Percentiles rank a stretch among this genome's conserved stretches.
Evolutionary conservation across 2,888 invertebrate species (phyloP).

Genomic region (Zaprionus lineosus): DNA sequence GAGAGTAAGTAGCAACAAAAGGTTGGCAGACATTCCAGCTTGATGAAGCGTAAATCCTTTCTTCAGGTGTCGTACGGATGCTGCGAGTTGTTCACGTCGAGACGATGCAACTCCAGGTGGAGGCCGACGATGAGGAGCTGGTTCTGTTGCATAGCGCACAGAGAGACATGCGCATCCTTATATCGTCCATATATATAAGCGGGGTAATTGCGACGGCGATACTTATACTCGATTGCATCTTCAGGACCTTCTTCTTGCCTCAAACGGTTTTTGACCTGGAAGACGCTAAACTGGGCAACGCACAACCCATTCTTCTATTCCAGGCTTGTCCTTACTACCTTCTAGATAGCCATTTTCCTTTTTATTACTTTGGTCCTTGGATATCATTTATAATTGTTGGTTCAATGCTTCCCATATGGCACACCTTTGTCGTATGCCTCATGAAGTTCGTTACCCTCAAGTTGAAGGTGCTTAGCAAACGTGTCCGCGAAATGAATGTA

Average conservation of each 20-base stretch:
- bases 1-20: too few relatives aligned
- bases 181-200: slow-evolving; percentile 57
- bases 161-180: slow-evolving; percentile 56
- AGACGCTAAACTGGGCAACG: slow-evolving; percentile 60
- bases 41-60: too few relatives aligned
- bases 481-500: slow-evolving; percentile 69
- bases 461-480: slow-evolving; percentile 62
- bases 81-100: slow-evolving; percentile 57
- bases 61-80: slow-evolving; percentile 58
- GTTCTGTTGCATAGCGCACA: slow-evolving; percentile 47
- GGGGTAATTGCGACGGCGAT: slow-evolving; percentile 59
- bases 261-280: slow-evolving; percentile 67
- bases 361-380: slow-evolving; percentile 66
- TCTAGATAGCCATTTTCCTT: slow-evolving; percentile 68
- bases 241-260: slow-evolving; percentile 63
- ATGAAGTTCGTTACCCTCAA: slow-evolving; percentile 74
- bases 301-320: slow-evolving; percentile 64
- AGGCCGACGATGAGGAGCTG: slow-evolving; percentile 58
- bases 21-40: too few relatives aligned
- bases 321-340: slow-evolving; percentile 72
- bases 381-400: slow-evolving; percentile 64
- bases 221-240: slow-evolving; percentile 65
- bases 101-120: slow-evolving; percentile 36
- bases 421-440: slow-evolving; percentile 72
- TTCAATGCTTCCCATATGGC: slow-evolving; percentile 74